Base-by-base conservation (phyloP, 2,113 vertebrate species). In the Gracilinanus agilis region DNA sequence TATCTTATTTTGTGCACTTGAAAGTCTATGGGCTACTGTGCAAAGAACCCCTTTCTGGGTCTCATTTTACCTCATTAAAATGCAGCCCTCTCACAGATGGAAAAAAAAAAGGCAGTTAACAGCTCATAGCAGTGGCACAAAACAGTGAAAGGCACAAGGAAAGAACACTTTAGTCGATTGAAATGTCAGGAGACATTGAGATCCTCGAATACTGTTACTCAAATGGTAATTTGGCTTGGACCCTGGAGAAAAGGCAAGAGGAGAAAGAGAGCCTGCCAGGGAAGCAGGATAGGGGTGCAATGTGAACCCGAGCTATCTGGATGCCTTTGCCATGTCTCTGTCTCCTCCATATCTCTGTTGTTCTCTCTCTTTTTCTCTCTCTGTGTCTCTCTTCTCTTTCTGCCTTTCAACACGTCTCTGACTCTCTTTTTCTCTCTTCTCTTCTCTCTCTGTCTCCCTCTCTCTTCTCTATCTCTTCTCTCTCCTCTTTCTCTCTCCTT, bases 131-230 rank as follows among this genome's bases (percentile, higher is more conserved):
- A 19, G 34, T 56, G 29, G 75, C 2, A 16, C 3, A 54, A 6
- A 19, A 54, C 1, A 16, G 49, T 44, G 10, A 16, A 95, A 91
- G 90, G 90, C 44, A 83, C 0, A 0, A 40, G 95, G 55, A 40
- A 58, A 95, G 90, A 67, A 94, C 93, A 95, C 89, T 91, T 95
- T n/a, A 55, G 96, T 29, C 90, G 54, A 96, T 88, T 96, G 97
- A 97, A 97, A 97, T 53, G 61, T n/a, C 95, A 97, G 96, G 58
- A 97, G 97, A 94, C 91, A 94, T 89, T 61, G 53, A 90, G 95
- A 56, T 92, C 34, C 3, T 90, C 44, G 90, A n/a, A 29, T 90
- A 91, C 75, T 23, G 94, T 96, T 96, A 97, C 89, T 96, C 91
- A 92, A 97, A 96, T 96, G 94, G 94, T 53, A 83, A 19, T 55